Conservation (phyloP, 2,888 invertebrate species). For the Tachina fera region DNA sequence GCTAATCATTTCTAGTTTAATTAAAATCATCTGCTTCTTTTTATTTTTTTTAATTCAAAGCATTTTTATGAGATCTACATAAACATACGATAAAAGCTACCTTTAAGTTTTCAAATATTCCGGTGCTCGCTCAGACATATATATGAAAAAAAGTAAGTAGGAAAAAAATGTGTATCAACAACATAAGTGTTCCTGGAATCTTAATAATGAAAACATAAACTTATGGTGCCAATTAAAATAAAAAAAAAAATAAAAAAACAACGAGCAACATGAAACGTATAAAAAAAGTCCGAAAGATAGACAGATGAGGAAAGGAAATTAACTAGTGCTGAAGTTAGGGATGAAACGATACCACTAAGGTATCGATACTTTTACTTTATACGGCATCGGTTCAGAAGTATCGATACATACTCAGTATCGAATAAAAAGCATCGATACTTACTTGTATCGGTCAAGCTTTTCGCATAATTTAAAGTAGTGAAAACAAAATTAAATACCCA, state of each 20-base stretch:
- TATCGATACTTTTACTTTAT: no score
- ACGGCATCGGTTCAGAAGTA: no score
- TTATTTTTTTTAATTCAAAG: neutral
- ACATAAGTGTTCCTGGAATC: constrained; percentile 55
- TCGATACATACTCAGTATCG: no score
- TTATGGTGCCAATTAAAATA: constrained; percentile 62
- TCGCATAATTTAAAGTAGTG: no score
- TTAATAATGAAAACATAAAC: constrained; percentile 65
- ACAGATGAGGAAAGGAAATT: constrained; percentile 36
- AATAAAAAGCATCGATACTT: no score
- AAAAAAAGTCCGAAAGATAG: neutral
- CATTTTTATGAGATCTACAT: constrained; percentile 47
- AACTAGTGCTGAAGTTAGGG: constrained; percentile 25
- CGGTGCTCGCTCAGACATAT: neutral
- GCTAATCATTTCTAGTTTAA: constrained; percentile 44
- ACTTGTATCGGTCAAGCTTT: no score
- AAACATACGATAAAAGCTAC: neutral
- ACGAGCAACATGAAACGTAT: constrained; percentile 31
- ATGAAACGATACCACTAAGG: no score
- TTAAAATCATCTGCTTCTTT: constrained; percentile 51
- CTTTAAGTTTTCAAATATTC: neutral
- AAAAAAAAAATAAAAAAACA: neutral
- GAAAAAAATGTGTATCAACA: constrained; percentile 13
- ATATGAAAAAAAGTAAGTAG: neutral
- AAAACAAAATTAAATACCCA: no score